These are phyloP conservation scores for Lutraria lutraria DNA, from an alignment of 2,888 invertebrate species.

Conservation along the genomic window DNA sequence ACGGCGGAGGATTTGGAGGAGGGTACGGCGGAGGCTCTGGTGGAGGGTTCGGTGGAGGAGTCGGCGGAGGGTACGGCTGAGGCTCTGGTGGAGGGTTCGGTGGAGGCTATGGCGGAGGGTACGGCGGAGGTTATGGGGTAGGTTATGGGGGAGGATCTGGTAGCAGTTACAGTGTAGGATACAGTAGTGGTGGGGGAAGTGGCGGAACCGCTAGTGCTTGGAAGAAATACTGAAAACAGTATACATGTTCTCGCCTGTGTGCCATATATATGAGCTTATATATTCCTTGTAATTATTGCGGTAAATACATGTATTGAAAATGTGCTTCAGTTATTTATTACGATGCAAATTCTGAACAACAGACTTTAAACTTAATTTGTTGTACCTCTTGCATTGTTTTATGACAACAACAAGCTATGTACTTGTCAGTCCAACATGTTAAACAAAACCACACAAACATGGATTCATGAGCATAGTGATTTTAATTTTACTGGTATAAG, in stretches of 20 bases:
- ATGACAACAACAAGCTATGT: too few relatives aligned
- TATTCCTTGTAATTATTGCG: too few relatives aligned
- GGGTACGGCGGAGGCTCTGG: slow-evolving; percentile 23
- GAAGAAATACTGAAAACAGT: slow-evolving; percentile 37
- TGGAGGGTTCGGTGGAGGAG: slow-evolving; percentile 8
- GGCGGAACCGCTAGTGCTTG: not conserved
- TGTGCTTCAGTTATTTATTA: not conserved
- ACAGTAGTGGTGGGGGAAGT: not conserved
- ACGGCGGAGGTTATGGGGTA: not conserved
- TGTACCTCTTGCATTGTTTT: not conserved
- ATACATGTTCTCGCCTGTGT: not conserved
- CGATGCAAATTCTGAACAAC: not conserved
- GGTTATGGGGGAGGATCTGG: not conserved
- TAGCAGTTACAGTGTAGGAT: not conserved
- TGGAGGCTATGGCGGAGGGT: not conserved
- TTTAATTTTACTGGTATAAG: too few relatives aligned
- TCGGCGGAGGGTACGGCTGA: not conserved
- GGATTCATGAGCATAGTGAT: too few relatives aligned
- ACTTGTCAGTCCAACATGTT: too few relatives aligned
- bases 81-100: not conserved
- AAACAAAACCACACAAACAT: too few relatives aligned
- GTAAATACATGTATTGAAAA: not conserved
- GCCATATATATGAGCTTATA: not conserved
- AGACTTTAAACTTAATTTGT: not conserved
- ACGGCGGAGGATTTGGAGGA: slow-evolving; percentile 17